A percentile compares a stretch with the other conserved stretches of the same genome.
Evolutionary conservation across 2,888 invertebrate species (phyloP).

Genomic region (Lithophane leautieri): DNA sequence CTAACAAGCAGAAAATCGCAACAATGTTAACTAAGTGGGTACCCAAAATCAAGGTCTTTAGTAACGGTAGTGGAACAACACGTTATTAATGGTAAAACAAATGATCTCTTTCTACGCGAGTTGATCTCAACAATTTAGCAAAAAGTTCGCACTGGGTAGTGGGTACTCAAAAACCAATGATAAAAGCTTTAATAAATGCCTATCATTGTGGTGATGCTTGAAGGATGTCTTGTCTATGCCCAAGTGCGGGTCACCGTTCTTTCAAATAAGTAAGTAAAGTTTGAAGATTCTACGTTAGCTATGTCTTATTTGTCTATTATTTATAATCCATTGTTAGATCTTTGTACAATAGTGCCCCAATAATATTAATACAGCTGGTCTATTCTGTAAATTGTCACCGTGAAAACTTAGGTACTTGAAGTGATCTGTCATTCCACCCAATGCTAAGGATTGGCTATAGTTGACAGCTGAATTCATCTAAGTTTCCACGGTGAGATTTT

Average conservation of each 20-base stretch:
- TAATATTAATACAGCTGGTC: background rate
- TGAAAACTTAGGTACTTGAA: background rate
- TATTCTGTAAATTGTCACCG: background rate
- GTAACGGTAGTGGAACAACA: conserved; percentile 1
- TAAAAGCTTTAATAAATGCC: background rate
- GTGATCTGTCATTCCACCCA: background rate
- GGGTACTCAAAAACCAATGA: background rate
- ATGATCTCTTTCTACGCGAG: background rate
- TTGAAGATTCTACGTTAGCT: background rate
- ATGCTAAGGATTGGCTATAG: no score
- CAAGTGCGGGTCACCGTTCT: background rate
- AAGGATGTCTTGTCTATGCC: background rate
- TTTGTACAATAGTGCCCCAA: no score
- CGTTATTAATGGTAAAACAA: background rate
- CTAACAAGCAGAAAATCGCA: conserved; percentile 35
- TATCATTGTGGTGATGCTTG: background rate
- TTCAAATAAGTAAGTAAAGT: background rate
- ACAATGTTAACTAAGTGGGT: conserved; percentile 1
- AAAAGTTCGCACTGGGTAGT: background rate
- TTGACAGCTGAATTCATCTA: no score
- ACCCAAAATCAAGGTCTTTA: background rate
- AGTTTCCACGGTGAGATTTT: no score
- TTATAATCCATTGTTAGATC: no score
- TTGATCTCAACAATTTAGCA: background rate
- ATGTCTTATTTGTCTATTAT: no score